Evolutionary conservation across 2,113 vertebrate species (phyloP).

Genomic region (Struthio camelus): DNA sequence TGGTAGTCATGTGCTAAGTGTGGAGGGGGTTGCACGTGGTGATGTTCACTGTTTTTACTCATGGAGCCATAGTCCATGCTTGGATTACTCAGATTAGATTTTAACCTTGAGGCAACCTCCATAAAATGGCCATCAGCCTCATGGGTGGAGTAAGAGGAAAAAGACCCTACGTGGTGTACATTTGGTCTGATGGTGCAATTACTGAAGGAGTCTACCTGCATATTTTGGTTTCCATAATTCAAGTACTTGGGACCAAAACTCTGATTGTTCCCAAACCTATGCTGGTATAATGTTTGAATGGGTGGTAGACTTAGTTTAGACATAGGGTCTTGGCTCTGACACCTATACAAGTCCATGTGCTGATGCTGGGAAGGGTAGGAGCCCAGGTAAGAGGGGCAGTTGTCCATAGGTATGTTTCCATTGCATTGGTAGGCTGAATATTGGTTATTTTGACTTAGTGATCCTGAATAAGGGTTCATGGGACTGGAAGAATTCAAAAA

Average conservation of each 20-base stretch:
- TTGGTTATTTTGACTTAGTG: slow-evolving; percentile 78
- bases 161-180: slow-evolving; percentile 77
- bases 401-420: slow-evolving; percentile 84
- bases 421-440: slow-evolving; percentile 90
- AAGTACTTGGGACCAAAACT: slow-evolving; percentile 84
- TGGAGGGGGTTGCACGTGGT: slow-evolving; percentile 76
- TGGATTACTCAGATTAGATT: slow-evolving; percentile 70
- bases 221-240: slow-evolving; percentile 82
- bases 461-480: slow-evolving; percentile 78
- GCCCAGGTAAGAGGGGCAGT: slow-evolving; percentile 76
- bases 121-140: slow-evolving; percentile 80
- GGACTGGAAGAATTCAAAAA: slow-evolving; percentile 87
- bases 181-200: slow-evolving; percentile 78
- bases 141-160: slow-evolving; percentile 77
- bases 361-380: slow-evolving; percentile 86
- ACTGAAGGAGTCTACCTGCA: slow-evolving; percentile 87
- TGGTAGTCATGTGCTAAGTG: slow-evolving; percentile 75
- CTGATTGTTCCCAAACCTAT: slow-evolving; percentile 83
- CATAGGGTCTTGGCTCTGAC: slow-evolving; percentile 79
- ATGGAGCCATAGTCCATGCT: slow-evolving; percentile 78
- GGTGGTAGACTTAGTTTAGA: slow-evolving; percentile 79
- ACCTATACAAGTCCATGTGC: slow-evolving; percentile 85
- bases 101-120: slow-evolving; percentile 78
- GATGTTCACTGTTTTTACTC: slow-evolving; percentile 82
- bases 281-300: slow-evolving; percentile 85